Evolutionary conservation across 2,113 vertebrate species (phyloP).

Genomic region (Thomomys bottae): DNA sequence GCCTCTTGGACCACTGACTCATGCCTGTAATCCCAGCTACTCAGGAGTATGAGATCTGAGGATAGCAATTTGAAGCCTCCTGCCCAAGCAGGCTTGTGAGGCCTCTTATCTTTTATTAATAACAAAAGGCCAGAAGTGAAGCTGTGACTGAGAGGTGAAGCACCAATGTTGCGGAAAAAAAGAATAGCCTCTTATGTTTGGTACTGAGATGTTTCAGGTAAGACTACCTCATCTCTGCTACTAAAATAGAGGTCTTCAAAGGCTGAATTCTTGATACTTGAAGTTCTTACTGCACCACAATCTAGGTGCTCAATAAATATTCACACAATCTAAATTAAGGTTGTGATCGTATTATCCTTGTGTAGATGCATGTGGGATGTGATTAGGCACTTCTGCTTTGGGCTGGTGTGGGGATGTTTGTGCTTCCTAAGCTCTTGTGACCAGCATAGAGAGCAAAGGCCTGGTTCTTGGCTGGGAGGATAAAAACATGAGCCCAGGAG

Average conservation of each 20-base stretch:
- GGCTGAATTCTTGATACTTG: background rate
- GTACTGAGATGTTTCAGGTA: background rate
- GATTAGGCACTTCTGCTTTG: background rate
- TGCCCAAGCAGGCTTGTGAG: too few species aligned
- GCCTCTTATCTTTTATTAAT: too few species aligned
- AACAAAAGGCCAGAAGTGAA: too few species aligned
- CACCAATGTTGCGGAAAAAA: too few species aligned
- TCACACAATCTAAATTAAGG: background rate
- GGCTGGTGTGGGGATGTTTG: background rate
- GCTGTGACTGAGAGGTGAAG: too few species aligned
- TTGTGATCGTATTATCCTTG: background rate
- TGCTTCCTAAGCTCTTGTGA: background rate
- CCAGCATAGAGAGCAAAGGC: background rate
- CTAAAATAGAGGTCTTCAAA: background rate
- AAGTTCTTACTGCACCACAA: background rate
- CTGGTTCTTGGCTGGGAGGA: background rate
- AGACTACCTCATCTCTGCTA: background rate
- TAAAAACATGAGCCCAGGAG: background rate
- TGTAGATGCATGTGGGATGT: background rate
- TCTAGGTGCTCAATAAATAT: background rate
- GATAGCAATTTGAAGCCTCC: too few species aligned
- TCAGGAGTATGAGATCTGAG: too few species aligned
- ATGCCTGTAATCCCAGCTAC: too few species aligned
- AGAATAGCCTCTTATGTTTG: too few species aligned
- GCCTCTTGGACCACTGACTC: too few species aligned